A percentile compares a stretch with the other conserved stretches of the same genome.
Evolutionary conservation across 2,888 invertebrate species (phyloP).

Genomic region (Synergus gifuensis): DNA sequence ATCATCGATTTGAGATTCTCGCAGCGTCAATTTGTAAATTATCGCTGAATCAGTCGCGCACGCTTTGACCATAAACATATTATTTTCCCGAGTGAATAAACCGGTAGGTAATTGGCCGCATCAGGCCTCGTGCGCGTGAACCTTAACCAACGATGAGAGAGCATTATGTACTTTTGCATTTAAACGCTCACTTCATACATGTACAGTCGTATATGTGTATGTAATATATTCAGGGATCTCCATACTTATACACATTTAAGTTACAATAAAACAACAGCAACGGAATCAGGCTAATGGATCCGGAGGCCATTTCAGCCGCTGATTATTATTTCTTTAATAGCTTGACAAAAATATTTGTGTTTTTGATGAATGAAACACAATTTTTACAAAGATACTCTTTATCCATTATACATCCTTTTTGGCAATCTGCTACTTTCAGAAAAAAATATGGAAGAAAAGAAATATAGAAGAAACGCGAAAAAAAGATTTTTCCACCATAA

Average conservation of each 20-base stretch:
- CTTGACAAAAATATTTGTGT: background rate
- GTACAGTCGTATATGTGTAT: background rate
- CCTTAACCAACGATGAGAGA: background rate
- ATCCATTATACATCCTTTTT: background rate
- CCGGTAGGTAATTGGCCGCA: slow-evolving; percentile 7
- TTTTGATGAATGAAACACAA: background rate
- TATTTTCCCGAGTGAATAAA: slow-evolving; percentile 7
- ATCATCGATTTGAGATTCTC: background rate
- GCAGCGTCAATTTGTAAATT: slow-evolving; percentile 7
- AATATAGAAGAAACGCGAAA: too few species aligned
- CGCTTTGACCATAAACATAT: slow-evolving; percentile 7
- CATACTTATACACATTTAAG: background rate
- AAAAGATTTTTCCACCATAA: too few species aligned
- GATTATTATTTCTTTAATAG: background rate
- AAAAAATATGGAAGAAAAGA: too few species aligned
- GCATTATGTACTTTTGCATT: slow-evolving; percentile 3
- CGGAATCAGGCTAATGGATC: slow-evolving; percentile 1
- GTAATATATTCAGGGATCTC: background rate
- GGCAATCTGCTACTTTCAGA: too few species aligned
- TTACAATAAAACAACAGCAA: background rate
- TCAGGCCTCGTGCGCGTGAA: background rate
- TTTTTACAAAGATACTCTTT: background rate
- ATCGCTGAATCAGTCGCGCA: slow-evolving; percentile 7
- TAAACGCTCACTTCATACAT: background rate
- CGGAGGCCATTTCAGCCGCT: background rate